Evolutionary conservation across 2,888 invertebrate species (phyloP).

Genomic region (Sisyra nigra): DNA sequence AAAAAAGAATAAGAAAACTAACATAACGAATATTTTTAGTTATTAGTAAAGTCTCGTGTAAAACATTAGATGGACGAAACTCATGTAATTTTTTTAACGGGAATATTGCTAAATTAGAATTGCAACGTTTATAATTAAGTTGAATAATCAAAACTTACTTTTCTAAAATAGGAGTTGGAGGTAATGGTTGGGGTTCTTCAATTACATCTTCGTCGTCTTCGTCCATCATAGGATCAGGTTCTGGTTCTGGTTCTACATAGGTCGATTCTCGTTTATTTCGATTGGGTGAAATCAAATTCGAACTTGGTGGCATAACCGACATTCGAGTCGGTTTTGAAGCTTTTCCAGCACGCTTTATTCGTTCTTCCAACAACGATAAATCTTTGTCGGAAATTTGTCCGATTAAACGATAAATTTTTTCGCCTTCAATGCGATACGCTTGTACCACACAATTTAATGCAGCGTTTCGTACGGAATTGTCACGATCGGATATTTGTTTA

Average conservation of each 20-base stretch:
- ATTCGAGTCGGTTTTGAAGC: conserved; percentile 29
- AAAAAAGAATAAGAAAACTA: no score
- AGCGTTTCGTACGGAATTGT: conserved; percentile 89
- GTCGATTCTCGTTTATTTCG: conserved; percentile 23
- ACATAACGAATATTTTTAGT: no score
- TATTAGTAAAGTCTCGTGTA: no score
- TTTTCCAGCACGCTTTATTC: conserved; percentile 82
- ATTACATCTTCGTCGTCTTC: conserved; percentile 15
- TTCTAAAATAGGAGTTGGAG: neutral
- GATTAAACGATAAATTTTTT: conserved; percentile 78
- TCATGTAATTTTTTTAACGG: no score
- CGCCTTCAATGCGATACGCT: conserved; percentile 81
- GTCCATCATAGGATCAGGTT: conserved; percentile 24
- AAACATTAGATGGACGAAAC: no score
- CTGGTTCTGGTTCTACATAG: conserved; percentile 23
- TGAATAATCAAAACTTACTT: conserved; percentile 3
- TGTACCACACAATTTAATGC: conserved; percentile 87
- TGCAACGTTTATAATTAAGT: no score
- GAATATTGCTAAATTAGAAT: no score
- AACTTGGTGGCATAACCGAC: conserved; percentile 22
- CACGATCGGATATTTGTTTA: conserved; percentile 87
- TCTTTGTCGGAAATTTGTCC: conserved; percentile 94
- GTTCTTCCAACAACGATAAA: conserved; percentile 81
- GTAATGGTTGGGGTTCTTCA: conserved; percentile 12
- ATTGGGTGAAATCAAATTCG: conserved; percentile 21